Conservation (phyloP, 2,888 invertebrate genomes). For the Salticus scenicus region DNA sequence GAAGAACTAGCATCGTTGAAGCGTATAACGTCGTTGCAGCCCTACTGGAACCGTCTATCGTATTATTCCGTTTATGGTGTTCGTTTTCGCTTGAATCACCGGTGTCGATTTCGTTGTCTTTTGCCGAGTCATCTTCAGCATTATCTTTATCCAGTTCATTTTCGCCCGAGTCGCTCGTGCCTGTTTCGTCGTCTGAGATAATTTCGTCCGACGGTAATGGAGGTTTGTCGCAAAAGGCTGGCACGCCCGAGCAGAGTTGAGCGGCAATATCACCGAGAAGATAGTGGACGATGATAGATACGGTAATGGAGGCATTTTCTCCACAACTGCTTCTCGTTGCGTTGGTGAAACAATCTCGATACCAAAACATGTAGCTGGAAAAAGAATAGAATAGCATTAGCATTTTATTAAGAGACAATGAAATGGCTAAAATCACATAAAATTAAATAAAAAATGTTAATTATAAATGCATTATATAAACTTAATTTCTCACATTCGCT, state of each 20-base stretch:
- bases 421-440: neutral
- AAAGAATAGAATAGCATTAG: neutral
- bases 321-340: constrained; percentile 28
- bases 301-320: constrained; percentile 38
- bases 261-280: neutral
- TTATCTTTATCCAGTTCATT: too few relatives aligned
- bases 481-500: too few relatives aligned
- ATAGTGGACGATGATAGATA: constrained; percentile 29
- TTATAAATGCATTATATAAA: too few relatives aligned
- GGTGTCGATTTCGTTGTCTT: too few relatives aligned
- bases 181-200: constrained; percentile 18
- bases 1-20: too few relatives aligned
- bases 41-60: too few relatives aligned
- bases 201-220: constrained; percentile 6
- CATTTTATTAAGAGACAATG: neutral
- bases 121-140: too few relatives aligned
- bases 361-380: constrained; percentile 51
- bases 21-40: too few relatives aligned
- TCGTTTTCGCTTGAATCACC: too few relatives aligned
- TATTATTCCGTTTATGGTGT: too few relatives aligned
- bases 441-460: too few relatives aligned
- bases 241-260: neutral
- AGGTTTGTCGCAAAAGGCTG: constrained; percentile 4
- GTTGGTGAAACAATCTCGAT: constrained; percentile 46
- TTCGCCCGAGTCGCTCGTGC: too few relatives aligned